Conservation (phyloP, 2,797 vertebrate species). For the Enteromius paludinosus region DNA sequence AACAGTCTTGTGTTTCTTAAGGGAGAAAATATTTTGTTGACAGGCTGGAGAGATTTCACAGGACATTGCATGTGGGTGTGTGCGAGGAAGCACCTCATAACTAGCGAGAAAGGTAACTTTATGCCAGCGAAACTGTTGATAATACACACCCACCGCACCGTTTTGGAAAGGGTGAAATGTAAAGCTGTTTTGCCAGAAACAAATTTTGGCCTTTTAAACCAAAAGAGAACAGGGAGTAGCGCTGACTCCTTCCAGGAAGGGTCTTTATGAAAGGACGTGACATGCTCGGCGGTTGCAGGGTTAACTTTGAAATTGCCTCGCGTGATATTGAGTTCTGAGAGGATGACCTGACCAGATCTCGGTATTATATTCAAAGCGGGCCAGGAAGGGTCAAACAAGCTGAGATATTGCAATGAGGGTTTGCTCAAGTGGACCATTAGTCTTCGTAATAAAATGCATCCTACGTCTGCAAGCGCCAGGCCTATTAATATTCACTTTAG, state of each 20-base stretch:
- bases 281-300: slow-evolving; percentile 48
- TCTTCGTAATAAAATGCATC: slow-evolving; percentile 75
- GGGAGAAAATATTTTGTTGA: slow-evolving; percentile 63
- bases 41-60: slow-evolving; percentile 65
- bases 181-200: slow-evolving; percentile 33
- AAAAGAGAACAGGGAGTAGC: slow-evolving; percentile 5
- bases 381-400: slow-evolving; percentile 71
- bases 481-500: slow-evolving; percentile 76
- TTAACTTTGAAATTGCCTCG: slow-evolving; percentile 60
- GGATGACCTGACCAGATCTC: slow-evolving; percentile 62
- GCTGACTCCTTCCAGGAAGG: slow-evolving; percentile 3
- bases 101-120: slow-evolving; percentile 38
- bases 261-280: slow-evolving; percentile 36
- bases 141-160: neutral
- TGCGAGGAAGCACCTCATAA: slow-evolving; percentile 39
- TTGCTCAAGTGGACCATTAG: slow-evolving; percentile 72
- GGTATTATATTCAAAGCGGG: slow-evolving; percentile 71
- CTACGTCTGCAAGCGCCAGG: slow-evolving; percentile 51
- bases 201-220: slow-evolving; percentile 13
- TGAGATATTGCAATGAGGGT: slow-evolving; percentile 74
- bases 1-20: slow-evolving; percentile 63
- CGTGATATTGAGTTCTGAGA: slow-evolving; percentile 69
- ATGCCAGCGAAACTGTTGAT: slow-evolving; percentile 30
- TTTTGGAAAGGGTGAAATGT: slow-evolving; percentile 27
- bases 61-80: slow-evolving; percentile 46